Evolutionary conservation across 2,888 invertebrate species (phyloP), one percentile per base, ranked within the genome.

Genomic region (Epirrita christyi): DNA sequence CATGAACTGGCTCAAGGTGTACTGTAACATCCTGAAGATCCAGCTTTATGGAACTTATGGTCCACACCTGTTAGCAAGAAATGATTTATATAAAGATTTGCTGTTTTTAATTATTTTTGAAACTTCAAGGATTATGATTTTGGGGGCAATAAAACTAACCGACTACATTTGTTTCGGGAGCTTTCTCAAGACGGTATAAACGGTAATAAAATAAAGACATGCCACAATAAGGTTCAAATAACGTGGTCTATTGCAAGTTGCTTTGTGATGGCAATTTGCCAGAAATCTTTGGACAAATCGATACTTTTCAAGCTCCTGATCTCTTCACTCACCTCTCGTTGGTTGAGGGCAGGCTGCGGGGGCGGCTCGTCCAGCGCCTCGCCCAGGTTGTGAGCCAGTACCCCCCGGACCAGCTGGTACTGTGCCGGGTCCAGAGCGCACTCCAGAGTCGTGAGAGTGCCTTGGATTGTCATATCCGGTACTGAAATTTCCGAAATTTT

Each of bases 321-420:
- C n/a, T n/a, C 21, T 21, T 21, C 2, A 21, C 21, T 14, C 0
- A 51, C 61, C 50, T 40, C 61, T 42, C 48, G 63, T 28, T 53
- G 65, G 45, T 34, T 50, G 27, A n/a, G 10, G 36, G 64, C 64
- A 41, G 53, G 61, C 45, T 59, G 66, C 45, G 59, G 59, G 59
- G 54, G 55, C 47, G 61, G 75, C 68, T 83, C 86, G 63, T 70
- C 72, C 59, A 78, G 93, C 69, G 94, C 93, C 85, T 98, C 98
- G 0, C 97, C 98, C 63, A 99, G 94, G 90, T 99, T 99, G 86
- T 97, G 96, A 1, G 95, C 94, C 6, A 99, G 92, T 58, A 99
- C 93, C 13, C 98, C 98, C 59, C 97, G 94, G 50, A 99, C 94
- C 40, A 98, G 89, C 81, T 96, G 95, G 87, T 98, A 98, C 83